These are phyloP conservation scores for Pandemis cinnamomeana DNA, from an alignment of 2,888 invertebrate genomes.

Conservation along the genomic window DNA sequence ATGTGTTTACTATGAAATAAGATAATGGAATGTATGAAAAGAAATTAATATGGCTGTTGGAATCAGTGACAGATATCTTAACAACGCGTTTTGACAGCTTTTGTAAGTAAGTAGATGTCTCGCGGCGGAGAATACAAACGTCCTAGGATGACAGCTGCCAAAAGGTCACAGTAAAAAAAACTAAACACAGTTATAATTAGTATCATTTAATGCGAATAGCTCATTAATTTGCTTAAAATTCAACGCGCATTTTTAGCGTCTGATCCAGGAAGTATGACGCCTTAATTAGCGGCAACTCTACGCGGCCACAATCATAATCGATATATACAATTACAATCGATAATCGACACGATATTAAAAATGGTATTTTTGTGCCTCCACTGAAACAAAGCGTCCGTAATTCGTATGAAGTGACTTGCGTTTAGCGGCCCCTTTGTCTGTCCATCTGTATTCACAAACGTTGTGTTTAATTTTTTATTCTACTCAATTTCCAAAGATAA, in stretches of 20 bases:
- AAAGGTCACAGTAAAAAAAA: neutral
- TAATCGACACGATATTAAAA: slow-evolving; percentile 71
- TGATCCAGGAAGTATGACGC: slow-evolving; percentile 46
- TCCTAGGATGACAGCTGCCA: neutral
- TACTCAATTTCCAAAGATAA: slow-evolving; percentile 65
- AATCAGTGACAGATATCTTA: neutral
- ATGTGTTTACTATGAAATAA: neutral
- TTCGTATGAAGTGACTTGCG: slow-evolving; percentile 84
- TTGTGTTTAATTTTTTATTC: slow-evolving; percentile 66
- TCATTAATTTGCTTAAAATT: slow-evolving; percentile 25
- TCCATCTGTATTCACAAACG: slow-evolving; percentile 71
- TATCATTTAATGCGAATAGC: slow-evolving; percentile 7
- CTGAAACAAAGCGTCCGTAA: slow-evolving; percentile 79
- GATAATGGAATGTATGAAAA: neutral
- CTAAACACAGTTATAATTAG: neutral
- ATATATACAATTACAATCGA: slow-evolving; percentile 70
- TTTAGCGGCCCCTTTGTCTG: slow-evolving; percentile 71
- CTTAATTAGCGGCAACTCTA: slow-evolving; percentile 73
- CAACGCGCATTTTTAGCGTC: slow-evolving; percentile 19
- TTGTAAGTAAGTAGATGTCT: neutral
- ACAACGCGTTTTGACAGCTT: neutral
- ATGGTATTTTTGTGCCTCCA: slow-evolving; percentile 72
- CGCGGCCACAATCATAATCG: slow-evolving; percentile 50
- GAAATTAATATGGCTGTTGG: neutral
- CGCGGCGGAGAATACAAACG: neutral